A percentile compares a stretch with the other conserved stretches of the same genome.
phyloP scores from a whole-genome alignment of 2,797 vertebrate genomes.

The Cyprinodon diabolis region DNA sequence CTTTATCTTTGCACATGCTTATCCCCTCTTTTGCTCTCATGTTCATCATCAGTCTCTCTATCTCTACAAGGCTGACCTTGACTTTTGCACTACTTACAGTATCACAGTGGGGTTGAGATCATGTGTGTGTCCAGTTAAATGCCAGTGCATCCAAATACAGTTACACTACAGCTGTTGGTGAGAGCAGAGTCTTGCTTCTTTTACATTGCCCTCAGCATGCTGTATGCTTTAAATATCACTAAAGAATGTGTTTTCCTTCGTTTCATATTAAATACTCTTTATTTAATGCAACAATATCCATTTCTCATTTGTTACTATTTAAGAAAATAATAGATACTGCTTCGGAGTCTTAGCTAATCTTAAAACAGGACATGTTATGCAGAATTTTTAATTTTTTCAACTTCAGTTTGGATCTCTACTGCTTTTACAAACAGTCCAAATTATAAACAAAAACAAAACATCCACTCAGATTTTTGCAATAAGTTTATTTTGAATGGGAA shows the following conservation, averaged over 20 bases:
- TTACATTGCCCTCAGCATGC: background rate
- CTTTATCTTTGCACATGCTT: background rate
- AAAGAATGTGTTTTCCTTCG: background rate
- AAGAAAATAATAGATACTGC: background rate
- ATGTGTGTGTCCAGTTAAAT: constrained; percentile 8
- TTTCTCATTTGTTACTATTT: background rate
- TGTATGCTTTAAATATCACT: background rate
- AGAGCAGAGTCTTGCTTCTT: background rate
- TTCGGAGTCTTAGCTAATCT: background rate
- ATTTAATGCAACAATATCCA: background rate
- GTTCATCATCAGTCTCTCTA: background rate
- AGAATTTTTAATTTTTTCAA: no score
- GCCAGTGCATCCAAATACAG: background rate
- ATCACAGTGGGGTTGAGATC: constrained; percentile 1
- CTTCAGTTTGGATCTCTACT: no score
- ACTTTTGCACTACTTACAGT: constrained; percentile 33
- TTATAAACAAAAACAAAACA: no score
- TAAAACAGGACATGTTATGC: no score
- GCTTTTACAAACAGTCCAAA: no score
- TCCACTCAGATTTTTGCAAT: no score
- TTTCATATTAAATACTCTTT: background rate
- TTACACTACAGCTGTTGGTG: background rate
- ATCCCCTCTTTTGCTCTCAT: constrained; percentile 3
- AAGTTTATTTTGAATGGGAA: no score
- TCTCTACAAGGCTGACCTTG: constrained; percentile 41